Evolutionary conservation across 2,797 vertebrate species (phyloP).

Genomic region (Silurus aristotelis): DNA sequence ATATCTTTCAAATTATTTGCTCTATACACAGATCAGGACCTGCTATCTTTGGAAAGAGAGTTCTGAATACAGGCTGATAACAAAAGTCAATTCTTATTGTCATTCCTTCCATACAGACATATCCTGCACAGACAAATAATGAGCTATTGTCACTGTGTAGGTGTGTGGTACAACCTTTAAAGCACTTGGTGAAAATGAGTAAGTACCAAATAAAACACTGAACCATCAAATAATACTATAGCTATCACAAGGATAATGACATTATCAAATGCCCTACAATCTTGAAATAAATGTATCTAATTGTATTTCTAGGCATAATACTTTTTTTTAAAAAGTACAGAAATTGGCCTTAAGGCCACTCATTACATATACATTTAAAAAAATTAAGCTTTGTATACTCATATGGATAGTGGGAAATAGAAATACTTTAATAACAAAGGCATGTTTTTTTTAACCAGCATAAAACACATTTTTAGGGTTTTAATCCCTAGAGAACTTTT

Average conservation of each 20-base stretch:
- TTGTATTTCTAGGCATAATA: background rate
- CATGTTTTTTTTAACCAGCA: too few relatives aligned
- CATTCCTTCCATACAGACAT: background rate
- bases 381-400: background rate
- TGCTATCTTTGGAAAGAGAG: background rate
- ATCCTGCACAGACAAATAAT: background rate
- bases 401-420: background rate
- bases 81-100: background rate
- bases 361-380: too few relatives aligned
- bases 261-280: background rate
- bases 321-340: too few relatives aligned
- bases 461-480: too few relatives aligned
- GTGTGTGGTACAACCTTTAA: background rate
- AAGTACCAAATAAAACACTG: background rate
- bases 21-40: background rate
- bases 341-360: too few relatives aligned
- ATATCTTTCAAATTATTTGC: background rate
- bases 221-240: background rate
- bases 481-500: too few relatives aligned
- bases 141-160: background rate
- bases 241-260: background rate
- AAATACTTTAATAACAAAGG: background rate
- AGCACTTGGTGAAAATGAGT: background rate
- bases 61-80: conserved; percentile 5
- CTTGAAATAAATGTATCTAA: background rate